phyloP scores from a whole-genome alignment of 1,140 invertebrate species.

The Chymomyza costata region DNA sequence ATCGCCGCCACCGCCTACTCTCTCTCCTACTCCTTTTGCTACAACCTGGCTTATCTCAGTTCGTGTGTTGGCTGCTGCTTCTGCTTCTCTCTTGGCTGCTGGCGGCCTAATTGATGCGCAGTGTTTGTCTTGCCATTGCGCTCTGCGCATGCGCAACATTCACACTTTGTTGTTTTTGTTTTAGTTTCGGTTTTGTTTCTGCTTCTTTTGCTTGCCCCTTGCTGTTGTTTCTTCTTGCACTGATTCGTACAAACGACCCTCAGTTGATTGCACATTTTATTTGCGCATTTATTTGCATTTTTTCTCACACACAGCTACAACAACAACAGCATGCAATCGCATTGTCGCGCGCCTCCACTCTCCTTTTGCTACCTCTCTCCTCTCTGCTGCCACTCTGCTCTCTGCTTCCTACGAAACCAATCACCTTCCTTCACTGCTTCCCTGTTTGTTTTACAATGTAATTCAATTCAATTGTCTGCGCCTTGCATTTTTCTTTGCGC shows the following conservation, averaged over 20 bases:
- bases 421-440: constrained; percentile 28
- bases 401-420: constrained; percentile 12
- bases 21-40: too few relatives aligned
- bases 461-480: constrained; percentile 66
- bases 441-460: constrained; percentile 38
- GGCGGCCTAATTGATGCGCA: constrained; percentile 71
- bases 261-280: constrained; percentile 73
- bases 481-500: constrained; percentile 42
- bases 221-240: constrained; percentile 11
- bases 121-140: constrained; percentile 31
- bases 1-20: too few relatives aligned
- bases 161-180: constrained; percentile 40
- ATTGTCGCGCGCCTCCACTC: neutral
- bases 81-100: constrained; percentile 31
- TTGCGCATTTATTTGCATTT: constrained; percentile 73
- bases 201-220: constrained; percentile 6
- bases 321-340: constrained; percentile 4
- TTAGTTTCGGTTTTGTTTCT: neutral
- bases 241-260: constrained; percentile 47
- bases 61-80: neutral
- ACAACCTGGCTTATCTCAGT: too few relatives aligned
- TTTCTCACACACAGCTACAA: constrained; percentile 57
- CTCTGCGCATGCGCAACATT: constrained; percentile 68
- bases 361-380: neutral
- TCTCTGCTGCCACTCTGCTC: constrained; percentile 4